These are phyloP conservation scores for Theonella swinhoei DNA, from an alignment of 37 sponge, comb jelly and placozoan genomes.

Conservation along the genomic window DNA sequence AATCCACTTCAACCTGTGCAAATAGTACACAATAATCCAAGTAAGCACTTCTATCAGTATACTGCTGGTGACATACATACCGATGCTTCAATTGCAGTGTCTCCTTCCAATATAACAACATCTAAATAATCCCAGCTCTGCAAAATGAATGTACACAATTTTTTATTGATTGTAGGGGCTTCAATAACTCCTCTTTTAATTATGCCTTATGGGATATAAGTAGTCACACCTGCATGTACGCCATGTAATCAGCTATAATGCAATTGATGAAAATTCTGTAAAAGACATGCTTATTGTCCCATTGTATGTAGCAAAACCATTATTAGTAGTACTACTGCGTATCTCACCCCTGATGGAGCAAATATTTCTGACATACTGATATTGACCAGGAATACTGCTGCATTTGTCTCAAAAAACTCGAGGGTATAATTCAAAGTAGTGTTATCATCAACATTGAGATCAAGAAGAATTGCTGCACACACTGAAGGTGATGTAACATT, in stretches of 20 bases:
- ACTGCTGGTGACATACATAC: no score
- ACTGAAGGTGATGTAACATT: background rate
- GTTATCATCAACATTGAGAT: background rate
- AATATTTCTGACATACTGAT: background rate
- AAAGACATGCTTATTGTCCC: background rate
- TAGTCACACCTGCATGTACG: no score
- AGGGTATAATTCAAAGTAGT: background rate
- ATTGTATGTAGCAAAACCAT: background rate
- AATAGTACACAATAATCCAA: no score
- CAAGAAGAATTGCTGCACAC: background rate
- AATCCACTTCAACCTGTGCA: no score
- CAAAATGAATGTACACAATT: no score
- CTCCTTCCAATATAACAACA: background rate
- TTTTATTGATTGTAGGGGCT: no score
- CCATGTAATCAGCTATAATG: no score
- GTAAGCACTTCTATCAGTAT: no score
- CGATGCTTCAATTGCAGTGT: no score
- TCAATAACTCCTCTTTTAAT: no score
- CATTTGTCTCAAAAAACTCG: conserved; percentile 27
- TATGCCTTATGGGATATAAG: no score
- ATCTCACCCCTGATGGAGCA: background rate
- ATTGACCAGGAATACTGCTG: conserved; percentile 1
- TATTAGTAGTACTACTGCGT: background rate
- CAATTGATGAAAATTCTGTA: no score
- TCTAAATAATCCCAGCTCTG: background rate